Conservation (phyloP, 2,113 vertebrate species). For the Paracanthobrama guichenoti region DNA sequence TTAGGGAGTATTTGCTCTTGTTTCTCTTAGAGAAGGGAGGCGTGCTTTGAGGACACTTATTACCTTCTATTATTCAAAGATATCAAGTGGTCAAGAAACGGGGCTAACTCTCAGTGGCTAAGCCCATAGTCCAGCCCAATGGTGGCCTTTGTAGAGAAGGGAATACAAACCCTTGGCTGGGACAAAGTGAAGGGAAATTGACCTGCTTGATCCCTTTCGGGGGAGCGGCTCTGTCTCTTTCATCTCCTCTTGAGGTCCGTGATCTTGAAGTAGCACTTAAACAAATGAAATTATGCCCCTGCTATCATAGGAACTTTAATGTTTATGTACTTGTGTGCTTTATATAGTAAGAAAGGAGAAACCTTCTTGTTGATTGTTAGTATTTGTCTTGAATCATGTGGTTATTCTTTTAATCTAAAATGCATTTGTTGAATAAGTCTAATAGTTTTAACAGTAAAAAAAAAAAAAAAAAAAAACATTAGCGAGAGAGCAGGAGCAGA, state of each 20-base stretch:
- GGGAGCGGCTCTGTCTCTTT: conserved; percentile 71
- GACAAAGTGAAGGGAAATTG: conserved; percentile 80
- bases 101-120: conserved; percentile 66
- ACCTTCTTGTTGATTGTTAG: not conserved
- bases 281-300: conserved; percentile 79
- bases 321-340: conserved; percentile 59
- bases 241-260: conserved; percentile 74
- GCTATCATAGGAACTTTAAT: conserved; percentile 41
- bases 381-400: conserved; percentile 33
- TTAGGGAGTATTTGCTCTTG: conserved; percentile 76
- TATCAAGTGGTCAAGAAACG: conserved; percentile 72
- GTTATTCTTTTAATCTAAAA: conserved; percentile 39
- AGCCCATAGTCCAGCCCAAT: conserved; percentile 69
- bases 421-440: conserved; percentile 40
- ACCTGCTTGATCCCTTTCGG: conserved; percentile 78
- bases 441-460: not conserved
- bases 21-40: conserved; percentile 75
- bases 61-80: conserved; percentile 78
- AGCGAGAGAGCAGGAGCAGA: conserved; percentile 58
- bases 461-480: not conserved
- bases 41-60: conserved; percentile 73
- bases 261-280: conserved; percentile 76
- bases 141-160: conserved; percentile 75
- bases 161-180: conserved; percentile 75
- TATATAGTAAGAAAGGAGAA: conserved; percentile 11